Evolutionary conservation across 2,888 invertebrate species (phyloP).

Genomic region (Drosophila aldrichi): DNA sequence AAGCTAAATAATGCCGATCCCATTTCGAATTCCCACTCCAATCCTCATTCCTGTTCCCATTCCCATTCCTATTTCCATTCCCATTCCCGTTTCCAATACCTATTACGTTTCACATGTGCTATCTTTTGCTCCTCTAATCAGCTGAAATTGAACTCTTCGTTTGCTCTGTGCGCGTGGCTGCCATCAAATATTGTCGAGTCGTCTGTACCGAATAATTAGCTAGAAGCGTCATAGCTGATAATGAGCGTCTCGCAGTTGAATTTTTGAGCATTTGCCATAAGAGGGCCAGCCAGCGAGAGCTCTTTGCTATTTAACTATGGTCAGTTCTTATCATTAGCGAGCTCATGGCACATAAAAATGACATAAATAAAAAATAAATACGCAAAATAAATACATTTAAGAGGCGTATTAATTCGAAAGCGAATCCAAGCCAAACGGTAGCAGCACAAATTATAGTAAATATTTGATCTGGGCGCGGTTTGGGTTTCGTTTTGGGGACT

Average conservation of each 20-base stretch:
- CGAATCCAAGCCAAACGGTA: neutral
- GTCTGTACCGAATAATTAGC: slow-evolving; percentile 55
- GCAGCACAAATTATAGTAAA: slow-evolving; percentile 17
- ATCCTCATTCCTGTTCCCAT: slow-evolving; percentile 6
- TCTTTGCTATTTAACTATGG: slow-evolving; percentile 17
- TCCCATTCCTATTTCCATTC: slow-evolving; percentile 16
- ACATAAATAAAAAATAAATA: slow-evolving; percentile 6
- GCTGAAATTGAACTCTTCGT: slow-evolving; percentile 21
- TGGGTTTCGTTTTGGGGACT: neutral
- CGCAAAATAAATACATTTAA: slow-evolving; percentile 6
- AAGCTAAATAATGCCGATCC: slow-evolving; percentile 7
- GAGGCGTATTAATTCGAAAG: slow-evolving; percentile 7
- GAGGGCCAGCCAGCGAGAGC: neutral
- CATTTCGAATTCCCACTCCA: slow-evolving; percentile 27
- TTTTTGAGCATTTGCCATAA: slow-evolving; percentile 2
- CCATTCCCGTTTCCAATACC: slow-evolving; percentile 9
- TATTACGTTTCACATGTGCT: neutral
- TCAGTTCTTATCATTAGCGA: slow-evolving; percentile 36
- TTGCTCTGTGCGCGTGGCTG: slow-evolving; percentile 52
- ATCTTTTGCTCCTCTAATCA: slow-evolving; percentile 41
- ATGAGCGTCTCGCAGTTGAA: slow-evolving; percentile 4
- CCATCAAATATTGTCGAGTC: slow-evolving; percentile 33
- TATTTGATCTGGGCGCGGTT: slow-evolving; percentile 18
- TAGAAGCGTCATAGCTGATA: slow-evolving; percentile 42
- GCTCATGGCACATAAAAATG: slow-evolving; percentile 12